phyloP scores from a whole-genome alignment of 2,888 invertebrate species.

The Aporophyla nigra region DNA sequence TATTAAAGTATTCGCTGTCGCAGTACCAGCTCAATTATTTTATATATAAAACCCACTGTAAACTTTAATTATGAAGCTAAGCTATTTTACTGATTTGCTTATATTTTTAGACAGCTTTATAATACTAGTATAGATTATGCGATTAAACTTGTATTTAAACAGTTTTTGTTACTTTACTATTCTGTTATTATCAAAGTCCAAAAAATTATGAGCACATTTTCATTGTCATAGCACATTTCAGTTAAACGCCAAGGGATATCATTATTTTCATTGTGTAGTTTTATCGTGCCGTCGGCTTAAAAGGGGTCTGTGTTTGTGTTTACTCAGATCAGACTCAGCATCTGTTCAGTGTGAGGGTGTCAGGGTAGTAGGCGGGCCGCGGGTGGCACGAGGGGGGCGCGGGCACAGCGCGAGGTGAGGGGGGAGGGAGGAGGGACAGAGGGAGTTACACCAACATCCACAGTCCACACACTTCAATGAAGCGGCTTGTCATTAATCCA shows the following conservation, averaged over 20 bases:
- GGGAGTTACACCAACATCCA: slow-evolving; percentile 66
- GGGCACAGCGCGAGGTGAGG: slow-evolving; percentile 30
- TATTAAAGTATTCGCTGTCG: slow-evolving; percentile 12
- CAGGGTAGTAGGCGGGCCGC: slow-evolving; percentile 63
- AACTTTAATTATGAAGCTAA: background rate
- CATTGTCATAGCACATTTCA: slow-evolving; percentile 38
- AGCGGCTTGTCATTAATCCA: slow-evolving; percentile 75
- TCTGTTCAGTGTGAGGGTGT: slow-evolving; percentile 73
- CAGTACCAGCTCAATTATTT: slow-evolving; percentile 26
- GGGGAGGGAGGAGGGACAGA: slow-evolving; percentile 35
- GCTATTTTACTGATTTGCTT: slow-evolving; percentile 1
- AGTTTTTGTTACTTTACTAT: slow-evolving; percentile 4
- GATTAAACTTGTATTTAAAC: background rate
- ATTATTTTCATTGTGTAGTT: slow-evolving; percentile 67
- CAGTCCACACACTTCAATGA: slow-evolving; percentile 70
- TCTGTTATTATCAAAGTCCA: slow-evolving; percentile 1
- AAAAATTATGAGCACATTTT: slow-evolving; percentile 20
- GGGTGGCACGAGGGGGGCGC: slow-evolving; percentile 46
- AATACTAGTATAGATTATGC: too few species aligned
- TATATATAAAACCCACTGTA: background rate
- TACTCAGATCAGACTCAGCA: slow-evolving; percentile 77
- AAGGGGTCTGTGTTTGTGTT: slow-evolving; percentile 78
- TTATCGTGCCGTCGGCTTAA: slow-evolving; percentile 68
- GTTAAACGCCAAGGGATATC: slow-evolving; percentile 51
- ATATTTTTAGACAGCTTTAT: background rate